Evolutionary conservation across 2,113 vertebrate species (phyloP).

Genomic region (Daphoenositta chrysoptera): DNA sequence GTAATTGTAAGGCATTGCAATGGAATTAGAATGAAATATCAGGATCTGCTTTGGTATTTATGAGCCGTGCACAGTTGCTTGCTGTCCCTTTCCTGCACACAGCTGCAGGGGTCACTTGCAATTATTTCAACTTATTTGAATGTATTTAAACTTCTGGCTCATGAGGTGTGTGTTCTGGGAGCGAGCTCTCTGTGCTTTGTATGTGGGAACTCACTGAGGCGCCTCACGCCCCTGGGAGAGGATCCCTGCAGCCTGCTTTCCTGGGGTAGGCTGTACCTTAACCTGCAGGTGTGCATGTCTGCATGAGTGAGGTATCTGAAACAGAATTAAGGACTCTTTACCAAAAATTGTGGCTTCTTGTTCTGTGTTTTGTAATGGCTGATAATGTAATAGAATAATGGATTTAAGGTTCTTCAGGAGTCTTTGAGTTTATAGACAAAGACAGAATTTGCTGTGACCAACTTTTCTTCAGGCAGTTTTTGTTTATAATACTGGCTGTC

Average conservation of each 20-base stretch:
- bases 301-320: not conserved
- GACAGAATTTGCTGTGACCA: not conserved
- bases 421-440: not conserved
- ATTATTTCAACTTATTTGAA: not conserved
- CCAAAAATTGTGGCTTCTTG: not conserved
- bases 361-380: not conserved
- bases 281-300: not conserved
- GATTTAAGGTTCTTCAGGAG: not conserved
- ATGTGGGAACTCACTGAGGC: not conserved
- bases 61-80: not conserved
- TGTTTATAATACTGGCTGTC: not conserved
- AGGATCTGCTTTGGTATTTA: not conserved
- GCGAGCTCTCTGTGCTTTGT: not conserved
- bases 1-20: not conserved
- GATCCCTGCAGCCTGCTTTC: not conserved
- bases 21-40: not conserved
- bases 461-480: not conserved
- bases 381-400: not conserved
- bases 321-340: not conserved
- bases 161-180: not conserved
- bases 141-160: not conserved
- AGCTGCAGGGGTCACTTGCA: not conserved
- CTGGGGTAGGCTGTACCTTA: not conserved
- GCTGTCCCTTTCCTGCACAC: not conserved
- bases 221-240: not conserved